Evolutionary conservation across 2,113 vertebrate species (phyloP), one percentile per base, ranked within the genome.

Genomic region (Microcebus murinus): DNA sequence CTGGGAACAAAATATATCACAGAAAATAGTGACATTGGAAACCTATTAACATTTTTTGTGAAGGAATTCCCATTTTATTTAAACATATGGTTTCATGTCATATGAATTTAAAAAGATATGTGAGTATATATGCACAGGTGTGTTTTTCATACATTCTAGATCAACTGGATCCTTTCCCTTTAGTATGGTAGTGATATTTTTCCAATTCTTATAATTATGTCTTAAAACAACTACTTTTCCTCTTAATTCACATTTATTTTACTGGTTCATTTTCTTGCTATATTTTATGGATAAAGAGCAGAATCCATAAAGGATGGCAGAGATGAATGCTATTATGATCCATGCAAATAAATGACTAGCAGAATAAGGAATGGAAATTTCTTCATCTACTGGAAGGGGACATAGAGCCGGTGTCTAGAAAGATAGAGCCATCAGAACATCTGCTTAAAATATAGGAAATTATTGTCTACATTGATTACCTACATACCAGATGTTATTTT

Each of bases 191-290:
- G 14, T 29, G 15, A 34, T 91, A 71, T 20, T 96, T 87, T 39
- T 59, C 5, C 7, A 93, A 42, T 92, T 82, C 29, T 61, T 77
- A 65, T 36, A 88, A 48, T 77, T 84, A 59, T 77, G 18, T 34
- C 13, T 91, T 90, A 87, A 76, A 96, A 71, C 12, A 95, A 67
- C 36, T 68, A n/a, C 48, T 80, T 7, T 74, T 95, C 12, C 12
- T 74, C 18, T 67, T 76, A 82, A 76, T 71, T 94, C 18, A 94
- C 17, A 90, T 48, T 93, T 71, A 81, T 61, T 91, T 84, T 82
- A 68, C 2, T 73, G 8, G 18, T 12, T 48, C 81, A 82, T 71
- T 90, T 31, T 83, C 63, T 90, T 68, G 27, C 14, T 1, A 4
- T 34, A 79, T 93, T 91, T 90, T 93, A 63, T 90, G 9, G 27